phyloP scores from a whole-genome alignment of 2,113 vertebrate species.

The Petrocephalus microphthalmus region DNA sequence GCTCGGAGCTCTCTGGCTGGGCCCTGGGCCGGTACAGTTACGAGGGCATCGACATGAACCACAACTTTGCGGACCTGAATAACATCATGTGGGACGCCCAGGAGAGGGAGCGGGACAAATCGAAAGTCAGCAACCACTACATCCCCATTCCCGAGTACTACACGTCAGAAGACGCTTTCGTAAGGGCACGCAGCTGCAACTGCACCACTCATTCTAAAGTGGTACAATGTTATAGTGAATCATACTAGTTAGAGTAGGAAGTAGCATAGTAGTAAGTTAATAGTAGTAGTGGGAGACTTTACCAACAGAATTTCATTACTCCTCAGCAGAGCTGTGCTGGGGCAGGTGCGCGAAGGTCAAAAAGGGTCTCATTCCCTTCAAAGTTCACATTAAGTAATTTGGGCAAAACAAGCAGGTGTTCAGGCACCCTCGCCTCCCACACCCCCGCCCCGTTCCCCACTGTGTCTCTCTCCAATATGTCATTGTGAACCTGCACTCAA shows the following conservation, averaged over 20 bases:
- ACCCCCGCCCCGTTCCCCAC: neutral
- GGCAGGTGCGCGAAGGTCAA: too few relatives aligned
- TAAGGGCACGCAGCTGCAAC: conserved; percentile 16
- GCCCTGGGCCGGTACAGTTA: conserved; percentile 80
- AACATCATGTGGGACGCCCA: conserved; percentile 81
- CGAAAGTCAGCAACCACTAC: conserved; percentile 82
- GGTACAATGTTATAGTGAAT: neutral
- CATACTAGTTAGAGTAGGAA: too few relatives aligned
- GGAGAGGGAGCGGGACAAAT: conserved; percentile 62
- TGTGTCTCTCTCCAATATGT: neutral
- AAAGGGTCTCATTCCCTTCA: too few relatives aligned
- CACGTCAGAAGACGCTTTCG: conserved; percentile 60
- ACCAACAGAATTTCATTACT: neutral
- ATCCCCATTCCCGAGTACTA: conserved; percentile 88
- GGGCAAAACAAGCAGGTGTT: neutral
- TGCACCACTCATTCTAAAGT: neutral
- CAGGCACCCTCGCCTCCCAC: neutral
- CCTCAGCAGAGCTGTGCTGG: neutral
- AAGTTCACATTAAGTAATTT: neutral
- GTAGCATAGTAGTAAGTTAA: neutral
- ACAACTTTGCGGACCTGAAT: conserved; percentile 94
- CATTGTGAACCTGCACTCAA: neutral
- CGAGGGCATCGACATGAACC: conserved; percentile 86
- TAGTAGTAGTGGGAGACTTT: neutral
- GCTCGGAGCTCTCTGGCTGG: conserved; percentile 88